phyloP scores from a whole-genome alignment of 2,113 vertebrate genomes.

The Sorex araneus region DNA sequence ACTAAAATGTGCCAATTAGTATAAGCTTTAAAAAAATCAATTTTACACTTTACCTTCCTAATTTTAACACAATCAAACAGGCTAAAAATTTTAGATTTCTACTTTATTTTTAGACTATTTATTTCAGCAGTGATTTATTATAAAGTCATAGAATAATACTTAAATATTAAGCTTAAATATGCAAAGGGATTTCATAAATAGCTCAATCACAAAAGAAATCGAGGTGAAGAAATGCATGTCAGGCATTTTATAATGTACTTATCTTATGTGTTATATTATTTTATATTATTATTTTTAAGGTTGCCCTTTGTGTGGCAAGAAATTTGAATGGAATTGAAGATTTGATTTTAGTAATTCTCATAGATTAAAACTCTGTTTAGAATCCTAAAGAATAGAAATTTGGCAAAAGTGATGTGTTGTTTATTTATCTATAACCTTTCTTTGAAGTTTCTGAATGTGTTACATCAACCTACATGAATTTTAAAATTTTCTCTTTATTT shows the following conservation, averaged over 20 bases:
- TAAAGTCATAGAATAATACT: not conserved
- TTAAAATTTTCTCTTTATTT: not conserved
- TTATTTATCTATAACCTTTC: not conserved
- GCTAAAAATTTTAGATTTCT: not conserved
- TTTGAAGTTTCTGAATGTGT: not conserved
- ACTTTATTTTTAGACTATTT: slow-evolving; percentile 11
- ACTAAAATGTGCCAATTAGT: not conserved
- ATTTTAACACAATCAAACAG: slow-evolving; percentile 28
- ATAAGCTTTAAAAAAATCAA: not conserved
- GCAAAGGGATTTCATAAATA: not conserved
- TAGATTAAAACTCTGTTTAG: not conserved
- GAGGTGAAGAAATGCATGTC: not conserved
- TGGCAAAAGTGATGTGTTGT: no score
- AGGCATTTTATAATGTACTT: not conserved
- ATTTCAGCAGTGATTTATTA: not conserved
- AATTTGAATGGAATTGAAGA: not conserved
- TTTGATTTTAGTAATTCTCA: not conserved
- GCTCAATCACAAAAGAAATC: not conserved
- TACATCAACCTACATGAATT: not conserved
- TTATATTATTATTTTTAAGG: not conserved
- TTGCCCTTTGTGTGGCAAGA: not conserved
- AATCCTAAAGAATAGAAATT: not conserved
- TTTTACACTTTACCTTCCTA: not conserved
- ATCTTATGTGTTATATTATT: not conserved
- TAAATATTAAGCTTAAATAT: not conserved